Base-by-base conservation (phyloP, 2,113 vertebrate genomes). In the Plotosus lineatus region DNA sequence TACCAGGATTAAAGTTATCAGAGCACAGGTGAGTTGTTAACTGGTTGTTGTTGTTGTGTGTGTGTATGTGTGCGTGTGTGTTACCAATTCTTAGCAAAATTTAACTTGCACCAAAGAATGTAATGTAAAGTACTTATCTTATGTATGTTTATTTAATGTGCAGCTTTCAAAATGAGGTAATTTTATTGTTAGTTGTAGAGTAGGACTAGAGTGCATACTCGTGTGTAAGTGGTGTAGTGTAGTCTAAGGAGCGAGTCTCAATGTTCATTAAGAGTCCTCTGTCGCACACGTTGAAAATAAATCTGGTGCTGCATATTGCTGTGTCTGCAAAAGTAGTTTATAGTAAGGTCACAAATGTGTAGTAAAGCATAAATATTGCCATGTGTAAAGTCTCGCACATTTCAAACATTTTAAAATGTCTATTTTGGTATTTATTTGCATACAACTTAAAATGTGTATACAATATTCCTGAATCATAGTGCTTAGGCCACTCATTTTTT, bases 1-100 rank as follows among this genome's bases (percentile, higher is more conserved):
- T 99, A 77, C 98, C 98, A 28, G 96, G 97, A 85, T 94, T 96
- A 55, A 96, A 97, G 79, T 94, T 98, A 86, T 94, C 96, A 21
- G 98, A 98, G 83, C 97, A 97, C 88, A 97, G 97, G 97, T 94
- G 84, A 90, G 88, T 14, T 19, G 63, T 0, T 44, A 1, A n/a
- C 6, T 6, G 55, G 26, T n/a, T 28, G 48, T 51, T 28, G 61
- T 60, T 42, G 19, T 23, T 76, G 50, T 61, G 14, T 56, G 33
- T 81, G 21, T 51, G 12, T 69, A 11, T 69, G 19, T 65, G 17
- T 12, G 21, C 10, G 50, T 23, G 19, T 53, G 50, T 21, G 19
- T 53, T 53, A 19, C 7, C 44, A n/a, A n/a, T 40, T n/a, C 5
- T 31, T 33, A 61, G 14, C 28, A 33, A 33, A 31, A 33, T 17